These are phyloP conservation scores for Ranitomeya variabilis DNA, from an alignment of 2,113 vertebrate genomes.

Conservation along the genomic window DNA sequence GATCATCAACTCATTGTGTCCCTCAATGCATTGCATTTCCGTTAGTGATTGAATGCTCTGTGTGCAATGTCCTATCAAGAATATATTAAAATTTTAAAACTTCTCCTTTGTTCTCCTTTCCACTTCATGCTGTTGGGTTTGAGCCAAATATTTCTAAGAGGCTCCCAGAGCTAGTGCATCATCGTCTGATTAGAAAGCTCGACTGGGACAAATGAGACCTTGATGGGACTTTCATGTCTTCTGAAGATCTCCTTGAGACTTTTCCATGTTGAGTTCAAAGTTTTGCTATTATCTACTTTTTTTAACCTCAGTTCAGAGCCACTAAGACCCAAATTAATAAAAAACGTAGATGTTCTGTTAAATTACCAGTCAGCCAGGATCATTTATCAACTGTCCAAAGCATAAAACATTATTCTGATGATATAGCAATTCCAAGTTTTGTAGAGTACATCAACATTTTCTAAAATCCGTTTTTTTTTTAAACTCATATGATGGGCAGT, in stretches of 20 bases:
- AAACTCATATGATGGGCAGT: too few relatives aligned
- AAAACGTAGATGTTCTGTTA: neutral
- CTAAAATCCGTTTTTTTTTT: neutral
- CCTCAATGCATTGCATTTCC: slow-evolving; percentile 18
- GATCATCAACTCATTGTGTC: neutral
- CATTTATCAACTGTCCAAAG: neutral
- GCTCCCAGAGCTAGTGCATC: slow-evolving; percentile 57
- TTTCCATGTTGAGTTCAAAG: slow-evolving; percentile 49
- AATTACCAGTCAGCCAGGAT: neutral
- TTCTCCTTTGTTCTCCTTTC: slow-evolving; percentile 61
- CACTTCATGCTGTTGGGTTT: slow-evolving; percentile 63
- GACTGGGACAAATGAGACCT: slow-evolving; percentile 60
- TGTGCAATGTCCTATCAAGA: slow-evolving; percentile 62
- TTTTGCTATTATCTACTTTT: neutral
- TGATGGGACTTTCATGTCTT: slow-evolving; percentile 60
- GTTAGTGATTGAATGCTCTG: slow-evolving; percentile 58
- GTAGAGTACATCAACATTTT: neutral
- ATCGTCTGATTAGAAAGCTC: slow-evolving; percentile 63
- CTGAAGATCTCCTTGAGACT: slow-evolving; percentile 54
- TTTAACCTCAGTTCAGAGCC: neutral
- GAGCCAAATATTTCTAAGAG: slow-evolving; percentile 62
- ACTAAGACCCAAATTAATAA: slow-evolving; percentile 11
- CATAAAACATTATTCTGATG: neutral
- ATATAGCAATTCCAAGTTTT: neutral
- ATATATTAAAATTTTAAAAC: slow-evolving; percentile 67